These are phyloP conservation scores for Apogon talboti DNA, from an alignment of 2,797 vertebrate genomes.

Conservation along the genomic window DNA sequence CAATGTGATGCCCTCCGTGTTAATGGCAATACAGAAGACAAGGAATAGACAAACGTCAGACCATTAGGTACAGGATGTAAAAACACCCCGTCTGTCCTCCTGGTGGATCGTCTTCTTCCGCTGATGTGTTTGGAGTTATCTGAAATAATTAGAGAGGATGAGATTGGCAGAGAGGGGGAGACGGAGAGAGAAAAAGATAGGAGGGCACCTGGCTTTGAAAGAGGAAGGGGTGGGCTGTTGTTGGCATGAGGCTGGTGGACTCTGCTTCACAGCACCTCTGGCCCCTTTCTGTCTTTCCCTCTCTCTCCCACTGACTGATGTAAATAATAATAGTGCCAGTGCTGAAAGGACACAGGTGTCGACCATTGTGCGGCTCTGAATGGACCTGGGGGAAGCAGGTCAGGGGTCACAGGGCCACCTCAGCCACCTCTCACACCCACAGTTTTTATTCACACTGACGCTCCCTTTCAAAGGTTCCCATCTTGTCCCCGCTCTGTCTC, in stretches of 20 bases:
- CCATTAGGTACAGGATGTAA: conserved; percentile 62
- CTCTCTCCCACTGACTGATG: conserved; percentile 73
- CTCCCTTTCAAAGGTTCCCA: conserved; percentile 70
- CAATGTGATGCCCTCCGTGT: conserved; percentile 26
- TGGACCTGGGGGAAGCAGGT: conserved; percentile 75
- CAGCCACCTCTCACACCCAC: conserved; percentile 75
- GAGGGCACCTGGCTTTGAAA: conserved; percentile 51
- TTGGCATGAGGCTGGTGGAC: conserved; percentile 71
- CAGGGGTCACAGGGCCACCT: conserved; percentile 74
- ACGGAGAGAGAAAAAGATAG: conserved; percentile 22
- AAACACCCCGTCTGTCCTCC: conserved; percentile 45
- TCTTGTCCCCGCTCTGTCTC: conserved; percentile 27
- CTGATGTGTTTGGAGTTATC: conserved; percentile 68
- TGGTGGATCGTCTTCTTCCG: conserved; percentile 47
- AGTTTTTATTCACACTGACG: conserved; percentile 72
- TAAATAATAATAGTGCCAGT: conserved; percentile 85
- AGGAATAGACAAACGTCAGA: conserved; percentile 26
- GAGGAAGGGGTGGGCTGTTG: conserved; percentile 22
- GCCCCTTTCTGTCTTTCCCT: conserved; percentile 66
- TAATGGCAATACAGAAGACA: conserved; percentile 35
- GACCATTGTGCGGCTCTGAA: conserved; percentile 83
- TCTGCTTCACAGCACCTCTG: conserved; percentile 69
- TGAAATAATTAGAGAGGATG: conserved; percentile 72
- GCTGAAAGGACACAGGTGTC: conserved; percentile 88
- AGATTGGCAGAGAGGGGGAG: conserved; percentile 39